Conservation (phyloP, 2,113 vertebrate species). For the Sminthopsis crassicaudata region DNA sequence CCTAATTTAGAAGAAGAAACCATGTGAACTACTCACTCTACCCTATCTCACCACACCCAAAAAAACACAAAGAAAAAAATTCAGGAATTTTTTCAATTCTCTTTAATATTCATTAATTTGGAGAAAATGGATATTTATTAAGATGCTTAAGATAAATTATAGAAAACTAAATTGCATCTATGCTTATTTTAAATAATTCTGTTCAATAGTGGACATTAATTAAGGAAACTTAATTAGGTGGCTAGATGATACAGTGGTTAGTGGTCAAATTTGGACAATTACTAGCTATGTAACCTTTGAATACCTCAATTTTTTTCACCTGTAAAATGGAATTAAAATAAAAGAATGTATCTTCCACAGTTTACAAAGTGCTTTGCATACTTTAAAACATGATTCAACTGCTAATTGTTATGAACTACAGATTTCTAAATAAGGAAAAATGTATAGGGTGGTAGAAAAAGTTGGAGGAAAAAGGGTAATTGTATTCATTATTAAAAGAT, state of each 20-base stretch:
- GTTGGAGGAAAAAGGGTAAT: not conserved
- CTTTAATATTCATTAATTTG: constrained; percentile 6
- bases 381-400: not conserved
- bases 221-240: not conserved
- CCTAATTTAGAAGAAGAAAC: not conserved
- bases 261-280: not conserved
- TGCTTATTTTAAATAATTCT: constrained; percentile 13
- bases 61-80: not conserved
- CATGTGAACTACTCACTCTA: not conserved
- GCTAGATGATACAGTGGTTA: not conserved
- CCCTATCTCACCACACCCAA: no score
- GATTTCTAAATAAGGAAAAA: not conserved
- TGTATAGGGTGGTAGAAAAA: not conserved
- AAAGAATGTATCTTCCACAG: not conserved
- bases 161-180: constrained; percentile 28
- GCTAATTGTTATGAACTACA: not conserved
- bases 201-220: not conserved
- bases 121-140: constrained; percentile 48
- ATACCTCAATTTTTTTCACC: not conserved
- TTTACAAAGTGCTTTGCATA: not conserved
- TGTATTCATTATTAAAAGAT: not conserved
- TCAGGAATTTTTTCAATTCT: constrained; percentile 36
- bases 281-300: not conserved
- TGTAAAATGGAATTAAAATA: not conserved
- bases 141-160: constrained; percentile 4